Conservation (phyloP, 2,113 vertebrate genomes). For the Microtus pennsylvanicus region DNA sequence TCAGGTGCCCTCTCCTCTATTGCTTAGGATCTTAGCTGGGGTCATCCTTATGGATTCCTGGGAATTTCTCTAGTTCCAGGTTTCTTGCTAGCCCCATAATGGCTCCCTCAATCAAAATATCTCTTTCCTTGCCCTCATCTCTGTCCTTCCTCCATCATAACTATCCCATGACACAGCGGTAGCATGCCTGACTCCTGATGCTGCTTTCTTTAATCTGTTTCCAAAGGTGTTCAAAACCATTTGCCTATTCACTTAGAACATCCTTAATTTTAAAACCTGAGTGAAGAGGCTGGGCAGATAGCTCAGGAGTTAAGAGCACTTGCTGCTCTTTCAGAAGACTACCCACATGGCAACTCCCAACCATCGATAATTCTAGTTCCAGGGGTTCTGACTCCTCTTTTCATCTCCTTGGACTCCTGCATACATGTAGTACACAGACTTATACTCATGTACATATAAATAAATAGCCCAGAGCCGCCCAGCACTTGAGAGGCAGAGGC, state of each 20-base stretch:
- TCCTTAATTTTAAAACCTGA: constrained; percentile 20
- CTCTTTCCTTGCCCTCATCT: too few relatives aligned
- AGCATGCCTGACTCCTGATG: background rate
- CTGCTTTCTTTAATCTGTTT: constrained; percentile 40
- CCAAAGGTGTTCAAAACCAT: background rate
- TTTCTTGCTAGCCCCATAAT: too few relatives aligned
- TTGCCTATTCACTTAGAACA: constrained; percentile 4
- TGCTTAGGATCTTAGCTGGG: too few relatives aligned
- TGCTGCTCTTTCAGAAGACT: background rate
- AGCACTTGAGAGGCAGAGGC: background rate
- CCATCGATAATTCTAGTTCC: background rate
- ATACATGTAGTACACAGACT: background rate
- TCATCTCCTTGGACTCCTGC: background rate
- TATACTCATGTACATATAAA: background rate
- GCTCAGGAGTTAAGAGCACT: background rate
- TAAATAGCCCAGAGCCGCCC: background rate
- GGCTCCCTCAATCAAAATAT: too few relatives aligned
- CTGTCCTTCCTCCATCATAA: too few relatives aligned
- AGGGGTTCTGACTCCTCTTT: background rate
- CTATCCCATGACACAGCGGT: too few relatives aligned
- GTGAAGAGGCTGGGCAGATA: background rate
- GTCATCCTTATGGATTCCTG: too few relatives aligned
- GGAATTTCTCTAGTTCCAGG: too few relatives aligned
- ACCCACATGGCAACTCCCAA: background rate
- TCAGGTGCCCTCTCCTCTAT: too few relatives aligned